phyloP scores from a whole-genome alignment of 2,888 invertebrate species.

The Drosophila monieri region DNA sequence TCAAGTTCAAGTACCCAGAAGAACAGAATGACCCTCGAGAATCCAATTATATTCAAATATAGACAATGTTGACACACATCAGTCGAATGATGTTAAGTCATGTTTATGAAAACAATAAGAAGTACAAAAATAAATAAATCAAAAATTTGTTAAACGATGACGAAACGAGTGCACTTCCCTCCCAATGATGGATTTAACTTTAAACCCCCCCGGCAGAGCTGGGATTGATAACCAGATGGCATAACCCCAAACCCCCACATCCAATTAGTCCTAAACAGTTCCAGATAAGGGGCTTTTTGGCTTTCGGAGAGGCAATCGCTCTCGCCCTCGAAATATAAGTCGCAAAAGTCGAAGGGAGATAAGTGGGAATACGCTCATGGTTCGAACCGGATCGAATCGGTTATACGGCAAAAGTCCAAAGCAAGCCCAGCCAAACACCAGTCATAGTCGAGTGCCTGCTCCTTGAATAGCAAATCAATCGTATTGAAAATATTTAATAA shows the following conservation, averaged over 20 bases:
- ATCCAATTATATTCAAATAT: conserved; percentile 27
- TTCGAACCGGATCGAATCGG: conserved; percentile 42
- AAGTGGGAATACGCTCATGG: conserved; percentile 43
- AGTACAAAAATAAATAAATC: background rate
- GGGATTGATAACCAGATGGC: conserved; percentile 31
- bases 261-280: conserved; percentile 35
- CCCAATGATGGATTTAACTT: conserved; percentile 10
- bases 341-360: conserved; percentile 41
- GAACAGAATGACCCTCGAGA: conserved; percentile 12
- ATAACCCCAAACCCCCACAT: conserved; percentile 7
- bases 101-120: background rate
- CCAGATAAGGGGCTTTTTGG: conserved; percentile 28
- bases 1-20: conserved; percentile 13
- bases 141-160: background rate
- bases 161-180: background rate
- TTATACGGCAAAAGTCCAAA: conserved; percentile 23
- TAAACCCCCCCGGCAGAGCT: background rate
- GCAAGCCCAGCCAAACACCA: conserved; percentile 29
- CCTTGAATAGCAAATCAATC: conserved; percentile 66
- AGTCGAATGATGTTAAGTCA: conserved; percentile 15
- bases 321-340: conserved; percentile 43
- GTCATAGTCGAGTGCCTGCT: conserved; percentile 53
- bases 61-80: conserved; percentile 41
- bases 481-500: conserved; percentile 62
- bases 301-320: conserved; percentile 24